These are phyloP conservation scores for Sternarchorhynchus goeldii DNA, from an alignment of 2,797 vertebrate species.

Conservation along the genomic window DNA sequence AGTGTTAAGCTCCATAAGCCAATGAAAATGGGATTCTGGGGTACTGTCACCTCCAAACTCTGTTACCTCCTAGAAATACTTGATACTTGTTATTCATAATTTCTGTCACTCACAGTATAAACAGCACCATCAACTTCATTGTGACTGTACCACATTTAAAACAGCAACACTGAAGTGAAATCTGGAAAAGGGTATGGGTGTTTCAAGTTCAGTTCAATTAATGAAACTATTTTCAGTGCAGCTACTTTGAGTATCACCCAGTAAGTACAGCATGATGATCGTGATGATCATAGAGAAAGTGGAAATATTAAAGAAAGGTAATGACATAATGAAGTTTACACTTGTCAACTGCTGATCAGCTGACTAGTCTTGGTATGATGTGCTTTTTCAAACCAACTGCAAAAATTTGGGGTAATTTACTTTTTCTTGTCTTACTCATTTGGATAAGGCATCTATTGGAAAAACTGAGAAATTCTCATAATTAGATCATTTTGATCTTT, in stretches of 20 bases:
- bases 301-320: slow-evolving; percentile 49
- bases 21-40: slow-evolving; percentile 37
- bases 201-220: slow-evolving; percentile 3
- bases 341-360: slow-evolving; percentile 63
- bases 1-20: slow-evolving; percentile 36
- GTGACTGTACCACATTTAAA: not conserved
- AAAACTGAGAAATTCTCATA: slow-evolving; percentile 25
- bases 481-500: not conserved
- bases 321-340: slow-evolving; percentile 58
- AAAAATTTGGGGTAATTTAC: slow-evolving; percentile 46
- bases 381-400: slow-evolving; percentile 19
- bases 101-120: slow-evolving; percentile 58
- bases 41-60: not conserved
- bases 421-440: slow-evolving; percentile 18
- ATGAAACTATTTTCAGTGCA: slow-evolving; percentile 64
- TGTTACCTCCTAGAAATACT: not conserved
- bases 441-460: not conserved
- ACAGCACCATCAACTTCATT: slow-evolving; percentile 20
- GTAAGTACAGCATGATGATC: slow-evolving; percentile 67
- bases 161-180: not conserved
- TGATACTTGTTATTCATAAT: not conserved
- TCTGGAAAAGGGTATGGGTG: not conserved
- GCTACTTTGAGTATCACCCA: slow-evolving; percentile 54
- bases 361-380: slow-evolving; percentile 70
- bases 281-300: slow-evolving; percentile 23